phyloP scores from a whole-genome alignment of 2,797 vertebrate genomes.

The Artibeus jamaicensis region DNA sequence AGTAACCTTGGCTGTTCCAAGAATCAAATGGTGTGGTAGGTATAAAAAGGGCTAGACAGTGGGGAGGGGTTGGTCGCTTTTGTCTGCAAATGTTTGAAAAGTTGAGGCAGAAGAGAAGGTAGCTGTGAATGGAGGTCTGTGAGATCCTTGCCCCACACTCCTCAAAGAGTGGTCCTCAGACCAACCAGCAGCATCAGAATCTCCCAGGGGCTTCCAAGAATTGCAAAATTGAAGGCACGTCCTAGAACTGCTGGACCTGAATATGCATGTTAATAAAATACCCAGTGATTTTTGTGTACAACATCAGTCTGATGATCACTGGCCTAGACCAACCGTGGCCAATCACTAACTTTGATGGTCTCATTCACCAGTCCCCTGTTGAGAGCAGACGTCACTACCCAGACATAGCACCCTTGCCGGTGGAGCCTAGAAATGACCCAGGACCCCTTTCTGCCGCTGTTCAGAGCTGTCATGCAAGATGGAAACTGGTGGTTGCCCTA shows the following conservation, averaged over 20 bases:
- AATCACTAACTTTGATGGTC: not conserved
- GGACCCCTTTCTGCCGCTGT: not conserved
- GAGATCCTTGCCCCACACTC: not conserved
- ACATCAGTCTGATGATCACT: not conserved
- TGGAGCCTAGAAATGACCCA: not conserved
- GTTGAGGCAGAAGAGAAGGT: not conserved
- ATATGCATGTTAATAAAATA: not conserved
- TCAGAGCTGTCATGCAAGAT: not conserved
- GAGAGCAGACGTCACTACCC: not conserved
- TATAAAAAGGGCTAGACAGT: not conserved
- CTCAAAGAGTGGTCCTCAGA: not conserved
- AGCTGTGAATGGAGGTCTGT: not conserved
- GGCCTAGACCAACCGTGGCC: not conserved
- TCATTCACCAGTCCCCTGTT: not conserved
- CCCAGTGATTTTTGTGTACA: not conserved
- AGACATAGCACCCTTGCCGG: not conserved
- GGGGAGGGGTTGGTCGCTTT: not conserved
- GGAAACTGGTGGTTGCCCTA: not conserved
- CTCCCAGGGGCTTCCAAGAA: not conserved
- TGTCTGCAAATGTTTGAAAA: not conserved
- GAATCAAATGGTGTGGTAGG: not conserved
- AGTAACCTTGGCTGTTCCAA: not conserved
- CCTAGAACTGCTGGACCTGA: not conserved
- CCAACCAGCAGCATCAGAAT: not conserved
- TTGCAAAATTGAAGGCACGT: not conserved